Percentiles rank a stretch among this genome's conserved stretches.
phyloP scores from a whole-genome alignment of 2,797 vertebrate species.

The Tenualosa ilisha region DNA sequence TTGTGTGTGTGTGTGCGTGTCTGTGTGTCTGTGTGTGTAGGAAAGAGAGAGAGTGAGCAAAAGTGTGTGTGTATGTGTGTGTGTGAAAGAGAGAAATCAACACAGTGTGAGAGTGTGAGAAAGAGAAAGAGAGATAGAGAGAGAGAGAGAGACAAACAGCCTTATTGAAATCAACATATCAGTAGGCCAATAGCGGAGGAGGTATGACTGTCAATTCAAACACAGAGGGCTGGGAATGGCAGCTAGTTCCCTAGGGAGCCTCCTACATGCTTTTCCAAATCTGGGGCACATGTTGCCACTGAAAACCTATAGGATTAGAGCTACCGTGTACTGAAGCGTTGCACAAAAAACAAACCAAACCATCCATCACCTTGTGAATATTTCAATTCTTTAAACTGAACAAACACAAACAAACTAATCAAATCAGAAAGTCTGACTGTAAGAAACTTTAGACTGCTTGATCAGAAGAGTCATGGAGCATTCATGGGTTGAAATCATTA shows the following conservation, averaged over 20 bases:
- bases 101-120: background rate
- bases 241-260: background rate
- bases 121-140: background rate
- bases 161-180: background rate
- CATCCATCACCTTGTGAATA: background rate
- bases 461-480: background rate
- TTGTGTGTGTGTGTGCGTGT: no score
- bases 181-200: background rate
- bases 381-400: background rate
- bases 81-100: background rate
- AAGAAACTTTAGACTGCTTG: background rate
- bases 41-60: no score
- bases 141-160: background rate
- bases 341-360: background rate
- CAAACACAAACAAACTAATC: background rate
- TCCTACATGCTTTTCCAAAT: conserved; percentile 21
- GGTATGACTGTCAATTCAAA: conserved; percentile 1
- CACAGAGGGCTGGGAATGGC: background rate
- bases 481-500: background rate
- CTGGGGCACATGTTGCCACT: conserved; percentile 1
- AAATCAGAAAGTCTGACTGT: background rate
- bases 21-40: no score
- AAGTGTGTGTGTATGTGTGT: no score
- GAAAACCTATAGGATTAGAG: background rate
- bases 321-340: background rate